Evolutionary conservation across 2,113 vertebrate species (phyloP), one percentile per base, ranked within the genome.

Genomic region (Syrmaticus mikado): DNA sequence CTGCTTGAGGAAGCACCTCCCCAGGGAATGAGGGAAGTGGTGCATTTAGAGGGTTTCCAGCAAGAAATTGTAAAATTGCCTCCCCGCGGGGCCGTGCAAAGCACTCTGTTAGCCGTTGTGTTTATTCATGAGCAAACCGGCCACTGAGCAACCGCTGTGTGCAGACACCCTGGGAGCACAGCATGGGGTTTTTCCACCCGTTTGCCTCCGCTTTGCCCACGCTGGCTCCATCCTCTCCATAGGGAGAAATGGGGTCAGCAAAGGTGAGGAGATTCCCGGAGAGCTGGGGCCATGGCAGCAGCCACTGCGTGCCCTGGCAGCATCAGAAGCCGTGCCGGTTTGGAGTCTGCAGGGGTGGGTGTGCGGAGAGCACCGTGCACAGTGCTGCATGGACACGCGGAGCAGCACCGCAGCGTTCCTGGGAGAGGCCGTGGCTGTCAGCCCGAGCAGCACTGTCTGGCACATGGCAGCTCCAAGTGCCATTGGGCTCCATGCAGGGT

Each of bases 21-120:
- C 1, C 17, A 1, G 94, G 92, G 87, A 32, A 81, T 2, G 36
- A 0, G 79, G 75, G 88, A 85, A 96, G 85, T 0, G 85, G 70
- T 67, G 92, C 92, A 43, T 87, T 92, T 85, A 95, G 85, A 76
- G 82, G 61, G 78, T 76, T 96, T 95, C 79, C 36, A 92, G 85
- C 90, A 82, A 82, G 82, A 70, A 91, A 92, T 67, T 74, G 84
- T 73, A 72, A 15, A 92, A 85, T 40, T 11, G 19, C 76, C 70
- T 93, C 80, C 79, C 79, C 7, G 3, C 10, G 76, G 90, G 87
- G 67, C 34, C 6, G 7, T 17, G 21, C 15, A 75, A 85, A 68
- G 43, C 3, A 5, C 7, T 65, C 25, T 82, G 72, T 85, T 73
- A 52, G 93, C 10, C 71, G 22, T 2, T 17, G 40, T 58, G 92